These are phyloP conservation scores for Ploceus nigricollis DNA, from an alignment of 2,113 vertebrate species.

Conservation along the genomic window DNA sequence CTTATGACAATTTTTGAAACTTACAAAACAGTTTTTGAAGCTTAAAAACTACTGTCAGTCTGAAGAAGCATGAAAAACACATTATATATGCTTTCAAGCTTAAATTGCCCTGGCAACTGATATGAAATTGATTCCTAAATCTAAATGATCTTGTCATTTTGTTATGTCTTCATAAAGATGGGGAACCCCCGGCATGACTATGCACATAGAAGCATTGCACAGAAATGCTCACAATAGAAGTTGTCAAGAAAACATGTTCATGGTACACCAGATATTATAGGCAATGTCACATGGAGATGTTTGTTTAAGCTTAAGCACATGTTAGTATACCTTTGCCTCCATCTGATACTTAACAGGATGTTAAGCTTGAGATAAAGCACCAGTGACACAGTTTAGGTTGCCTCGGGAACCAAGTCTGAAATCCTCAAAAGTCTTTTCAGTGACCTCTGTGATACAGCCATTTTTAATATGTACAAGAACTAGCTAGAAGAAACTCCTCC, in stretches of 20 bases:
- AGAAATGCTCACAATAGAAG: background rate
- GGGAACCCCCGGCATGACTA: background rate
- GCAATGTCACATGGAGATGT: background rate
- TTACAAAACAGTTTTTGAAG: background rate
- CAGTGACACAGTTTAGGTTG: background rate
- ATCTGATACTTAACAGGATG: background rate
- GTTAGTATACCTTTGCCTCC: background rate
- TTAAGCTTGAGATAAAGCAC: background rate
- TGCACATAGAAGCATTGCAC: background rate
- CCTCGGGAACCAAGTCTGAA: background rate
- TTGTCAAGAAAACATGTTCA: background rate
- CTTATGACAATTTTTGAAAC: background rate
- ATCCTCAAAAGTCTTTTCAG: background rate
- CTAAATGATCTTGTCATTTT: background rate
- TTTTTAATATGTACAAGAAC: background rate
- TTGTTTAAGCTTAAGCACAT: background rate
- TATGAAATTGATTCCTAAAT: background rate
- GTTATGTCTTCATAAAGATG: background rate
- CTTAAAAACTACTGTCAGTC: background rate
- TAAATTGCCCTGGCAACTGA: background rate
- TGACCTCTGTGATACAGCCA: background rate
- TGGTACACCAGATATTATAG: background rate
- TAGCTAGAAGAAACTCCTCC: background rate
- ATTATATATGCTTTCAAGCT: background rate
- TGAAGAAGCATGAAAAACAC: background rate